A percentile compares a stretch with the other conserved stretches of the same genome.
These are phyloP conservation scores for Amiota communis DNA, from an alignment of 2,888 invertebrate species.

Conservation along the genomic window DNA sequence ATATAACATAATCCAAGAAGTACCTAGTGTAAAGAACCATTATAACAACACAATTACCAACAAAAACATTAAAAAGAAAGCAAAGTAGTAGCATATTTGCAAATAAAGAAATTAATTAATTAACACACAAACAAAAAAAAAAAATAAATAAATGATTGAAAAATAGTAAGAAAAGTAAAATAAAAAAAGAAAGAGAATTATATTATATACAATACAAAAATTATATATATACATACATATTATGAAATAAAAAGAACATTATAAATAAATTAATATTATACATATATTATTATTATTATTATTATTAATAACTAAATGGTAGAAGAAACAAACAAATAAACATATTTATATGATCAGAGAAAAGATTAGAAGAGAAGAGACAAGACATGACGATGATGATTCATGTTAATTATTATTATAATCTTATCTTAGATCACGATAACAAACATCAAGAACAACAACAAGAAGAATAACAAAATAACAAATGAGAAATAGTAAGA, in stretches of 20 bases:
- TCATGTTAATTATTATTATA: too few relatives aligned
- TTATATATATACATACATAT: background rate
- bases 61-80: conserved; percentile 24
- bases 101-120: conserved; percentile 33
- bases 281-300: too few relatives aligned
- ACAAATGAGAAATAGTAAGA: background rate
- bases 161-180: background rate
- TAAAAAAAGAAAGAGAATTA: background rate
- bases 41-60: too few relatives aligned
- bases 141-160: background rate
- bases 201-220: conserved; percentile 14
- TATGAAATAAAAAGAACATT: background rate
- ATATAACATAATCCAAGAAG: conserved; percentile 23
- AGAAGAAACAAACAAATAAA: conserved; percentile 22
- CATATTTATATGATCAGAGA: conserved; percentile 8
- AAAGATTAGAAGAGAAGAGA: background rate
- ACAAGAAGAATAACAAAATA: too few relatives aligned
- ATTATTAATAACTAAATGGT: conserved; percentile 27
- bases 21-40: conserved; percentile 29
- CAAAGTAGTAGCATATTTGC: conserved; percentile 10
- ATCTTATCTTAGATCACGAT: too few relatives aligned
- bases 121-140: conserved; percentile 24
- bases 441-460: background rate
- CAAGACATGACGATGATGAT: too few relatives aligned
- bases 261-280: background rate